Base-by-base conservation (phyloP, 2,888 invertebrate genomes). In the Ceramica pisi region DNA sequence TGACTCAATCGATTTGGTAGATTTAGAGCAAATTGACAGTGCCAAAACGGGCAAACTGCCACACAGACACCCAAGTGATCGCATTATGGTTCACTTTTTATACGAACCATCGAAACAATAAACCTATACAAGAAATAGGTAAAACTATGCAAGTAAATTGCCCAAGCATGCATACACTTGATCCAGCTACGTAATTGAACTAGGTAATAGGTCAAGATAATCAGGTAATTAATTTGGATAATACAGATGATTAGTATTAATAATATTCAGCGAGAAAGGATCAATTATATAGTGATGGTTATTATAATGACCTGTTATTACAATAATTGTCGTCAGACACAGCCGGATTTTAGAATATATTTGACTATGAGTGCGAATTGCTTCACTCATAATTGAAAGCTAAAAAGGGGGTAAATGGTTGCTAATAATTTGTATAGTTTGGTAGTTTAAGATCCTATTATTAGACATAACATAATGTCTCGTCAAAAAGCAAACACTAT, bases 201-300 rank as follows among this genome's bases (percentile, higher is more conserved):
- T 19, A 38, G n/a, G 7, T 48, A 61, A 67, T 67, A 61, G 14
- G n/a, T 14, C 2, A 61, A 19, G 61, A 61, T 61, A 61, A 67
- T 61, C 14, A 26, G 38, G 10, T 38, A 38, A 50, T 67, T 61
- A 50, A 61, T 61, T 50, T n/a, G 7, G 8, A 38, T 48, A 48
- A 48, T 48, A 23, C 14, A 44, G n/a, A 38, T 60, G 48, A 66
- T 60, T 66, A 48, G 14, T 19, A 59, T 2, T 35, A 48, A 50
- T 44, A 19, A 16, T 50, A 60, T n/a, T n/a, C 10, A 26, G 35
- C 12, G 35, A 38, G 4, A 61, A 38, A 14, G 14, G 14, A 5
- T 2, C 48, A 14, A 23, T 35, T 16, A 31, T 41, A 41, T 8
- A 53, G 8, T 12, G 26, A 26, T 19, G 46, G 19, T 46, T 46